phyloP scores from a whole-genome alignment of 2,888 invertebrate species.

The Eulithis prunata region DNA sequence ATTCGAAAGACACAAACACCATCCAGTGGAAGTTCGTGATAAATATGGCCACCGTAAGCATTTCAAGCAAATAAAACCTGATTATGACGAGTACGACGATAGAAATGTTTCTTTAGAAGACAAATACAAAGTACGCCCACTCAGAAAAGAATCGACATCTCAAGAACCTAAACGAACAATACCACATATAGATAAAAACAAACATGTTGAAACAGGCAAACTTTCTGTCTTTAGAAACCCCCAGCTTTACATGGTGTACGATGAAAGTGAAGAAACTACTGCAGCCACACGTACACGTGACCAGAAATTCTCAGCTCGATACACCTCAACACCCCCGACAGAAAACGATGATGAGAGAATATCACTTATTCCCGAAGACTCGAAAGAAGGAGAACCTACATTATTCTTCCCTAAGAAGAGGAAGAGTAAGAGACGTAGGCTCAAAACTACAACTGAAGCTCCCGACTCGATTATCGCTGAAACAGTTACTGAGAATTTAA shows the following conservation, averaged over 20 bases:
- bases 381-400: slow-evolving; percentile 66
- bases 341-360: slow-evolving; percentile 58
- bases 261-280: slow-evolving; percentile 52
- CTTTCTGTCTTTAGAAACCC: slow-evolving; percentile 73
- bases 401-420: slow-evolving; percentile 68
- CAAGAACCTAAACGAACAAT: slow-evolving; percentile 43
- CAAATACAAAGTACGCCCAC: slow-evolving; percentile 57
- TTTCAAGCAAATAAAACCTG: slow-evolving; percentile 43
- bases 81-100: slow-evolving; percentile 71
- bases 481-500: slow-evolving; percentile 44
- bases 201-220: slow-evolving; percentile 54
- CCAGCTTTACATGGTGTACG: slow-evolving; percentile 59
- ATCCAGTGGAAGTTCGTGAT: slow-evolving; percentile 42
- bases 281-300: slow-evolving; percentile 31
- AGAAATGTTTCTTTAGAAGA: slow-evolving; percentile 50
- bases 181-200: slow-evolving; percentile 43
- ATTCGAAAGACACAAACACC: slow-evolving; percentile 34
- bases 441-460: slow-evolving; percentile 41
- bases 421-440: slow-evolving; percentile 57
- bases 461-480: slow-evolving; percentile 51
- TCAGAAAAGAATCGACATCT: slow-evolving; percentile 38
- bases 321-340: slow-evolving; percentile 35
- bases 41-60: slow-evolving; percentile 51
- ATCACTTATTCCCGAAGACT: slow-evolving; percentile 64
- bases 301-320: slow-evolving; percentile 52